Conservation (phyloP, 2,797 vertebrate species). For the Hyperoplus lanceolatus region DNA sequence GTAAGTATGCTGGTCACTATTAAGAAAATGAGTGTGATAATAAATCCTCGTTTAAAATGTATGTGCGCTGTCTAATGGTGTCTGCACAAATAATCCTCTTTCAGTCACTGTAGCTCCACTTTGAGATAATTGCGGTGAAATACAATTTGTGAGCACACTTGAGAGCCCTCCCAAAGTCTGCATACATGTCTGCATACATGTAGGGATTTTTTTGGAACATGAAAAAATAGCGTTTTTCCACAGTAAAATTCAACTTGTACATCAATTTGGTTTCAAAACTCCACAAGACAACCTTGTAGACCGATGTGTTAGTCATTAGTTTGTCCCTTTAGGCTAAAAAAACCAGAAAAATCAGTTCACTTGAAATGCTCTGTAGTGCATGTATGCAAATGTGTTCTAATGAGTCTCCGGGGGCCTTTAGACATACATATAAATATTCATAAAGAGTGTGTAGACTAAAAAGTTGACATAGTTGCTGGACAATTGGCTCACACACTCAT, state of each 20-base stretch:
- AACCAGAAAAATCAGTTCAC: neutral
- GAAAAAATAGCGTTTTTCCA: neutral
- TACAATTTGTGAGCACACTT: constrained; percentile 2
- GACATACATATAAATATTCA: constrained; percentile 51
- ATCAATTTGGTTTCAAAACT: neutral
- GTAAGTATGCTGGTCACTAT: neutral
- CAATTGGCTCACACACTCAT: constrained; percentile 34
- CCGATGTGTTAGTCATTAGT: neutral
- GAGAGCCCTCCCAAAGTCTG: neutral
- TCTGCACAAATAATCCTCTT: constrained; percentile 15
- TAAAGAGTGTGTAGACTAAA: constrained; percentile 15
- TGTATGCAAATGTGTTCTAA: constrained; percentile 40
- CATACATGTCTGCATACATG: neutral
- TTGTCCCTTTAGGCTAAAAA: constrained; percentile 11
- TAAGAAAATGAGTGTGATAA: constrained; percentile 4
- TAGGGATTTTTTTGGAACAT: neutral
- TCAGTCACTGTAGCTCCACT: constrained; percentile 8
- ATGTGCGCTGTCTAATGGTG: constrained; percentile 4
- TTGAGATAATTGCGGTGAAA: constrained; percentile 10
- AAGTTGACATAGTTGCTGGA: constrained; percentile 27
- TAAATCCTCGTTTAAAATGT: constrained; percentile 14
- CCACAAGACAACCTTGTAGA: neutral
- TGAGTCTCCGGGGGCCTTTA: constrained; percentile 39
- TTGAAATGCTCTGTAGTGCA: constrained; percentile 8
- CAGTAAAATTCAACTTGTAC: constrained; percentile 2